Base-by-base conservation (phyloP, 2,113 vertebrate species). In the Notothenia rossii region DNA sequence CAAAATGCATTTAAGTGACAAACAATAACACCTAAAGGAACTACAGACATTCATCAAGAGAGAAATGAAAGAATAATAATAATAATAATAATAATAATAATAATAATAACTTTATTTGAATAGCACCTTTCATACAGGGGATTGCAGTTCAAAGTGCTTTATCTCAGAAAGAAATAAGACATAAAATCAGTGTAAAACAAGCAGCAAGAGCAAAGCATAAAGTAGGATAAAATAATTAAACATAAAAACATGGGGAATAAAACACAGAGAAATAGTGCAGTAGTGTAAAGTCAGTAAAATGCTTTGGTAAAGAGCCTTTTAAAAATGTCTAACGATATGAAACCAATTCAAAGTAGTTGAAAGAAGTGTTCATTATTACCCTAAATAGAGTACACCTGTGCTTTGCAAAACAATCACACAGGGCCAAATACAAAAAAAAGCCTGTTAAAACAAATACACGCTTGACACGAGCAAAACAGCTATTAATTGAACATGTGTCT, bases 1-100 rank as follows among this genome's bases (percentile, higher is more conserved):
- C 53, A 77, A 71, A 66, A 60, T 51, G 29, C 36, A 66, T 60
- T 73, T 49, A 69, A 73, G 64, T 56, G 63, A 78, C 62, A 56
- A 55, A 61, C 13, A 60, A 64, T 60, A 56, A 66, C 53, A 29
- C 46, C 11, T 54, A 13, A 54, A 33, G 3, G 29, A 29, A 29
- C 29, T 29, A 56, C 50, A 53, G 56, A 29, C 60, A 54, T 25
- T 51, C 46, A 22, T 29, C 12, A 9, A 13, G n/a, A 43, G 46
- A 33, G 5, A 29, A 48, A 48, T 15, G 2, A 71, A 71, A 78
- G 58, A 25, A 22, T 22, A 3, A 25, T 25, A 25, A 25, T 25
- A 25, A 25, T 22, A 22, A 22, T 25, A 25, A 25, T 25, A 25
- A 25, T 22, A 3, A 25, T 25, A 25, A 25, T 25, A 25, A 25